These are phyloP conservation scores for Gopherus evgoodei DNA, from an alignment of 2,113 vertebrate genomes.

Conservation along the genomic window DNA sequence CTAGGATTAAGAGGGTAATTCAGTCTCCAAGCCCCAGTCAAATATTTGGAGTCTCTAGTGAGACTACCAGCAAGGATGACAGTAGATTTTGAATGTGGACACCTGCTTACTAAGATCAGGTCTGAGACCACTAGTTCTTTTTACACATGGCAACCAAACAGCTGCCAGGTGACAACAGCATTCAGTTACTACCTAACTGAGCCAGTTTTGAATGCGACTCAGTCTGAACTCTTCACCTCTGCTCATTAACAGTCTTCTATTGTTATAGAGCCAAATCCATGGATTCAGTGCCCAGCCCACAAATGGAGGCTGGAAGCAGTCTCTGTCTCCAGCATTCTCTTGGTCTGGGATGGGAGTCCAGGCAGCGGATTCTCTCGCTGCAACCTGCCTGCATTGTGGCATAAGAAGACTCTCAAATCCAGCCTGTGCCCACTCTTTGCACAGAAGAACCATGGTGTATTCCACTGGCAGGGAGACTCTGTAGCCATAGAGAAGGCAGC, in stretches of 20 bases:
- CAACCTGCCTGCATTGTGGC: fast-evolving
- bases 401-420: background rate
- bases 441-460: background rate
- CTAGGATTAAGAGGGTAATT: background rate
- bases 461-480: background rate
- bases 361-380: fast-evolving
- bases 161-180: background rate
- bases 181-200: background rate
- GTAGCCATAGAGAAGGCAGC: background rate
- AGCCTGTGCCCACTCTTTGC: background rate
- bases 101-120: background rate
- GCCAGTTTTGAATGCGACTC: background rate
- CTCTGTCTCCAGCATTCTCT: background rate
- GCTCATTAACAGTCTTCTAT: background rate
- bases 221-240: background rate
- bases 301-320: background rate
- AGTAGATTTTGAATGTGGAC: background rate
- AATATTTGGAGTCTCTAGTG: background rate
- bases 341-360: too few species aligned
- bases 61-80: background rate
- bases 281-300: background rate
- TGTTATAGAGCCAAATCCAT: background rate
- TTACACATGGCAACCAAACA: background rate
- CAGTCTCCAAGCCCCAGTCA: background rate
- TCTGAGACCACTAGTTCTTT: background rate